Evolutionary conservation across 2,113 vertebrate genomes (phyloP), one percentile per base, ranked within the genome.

Genomic region (Condylura cristata): DNA sequence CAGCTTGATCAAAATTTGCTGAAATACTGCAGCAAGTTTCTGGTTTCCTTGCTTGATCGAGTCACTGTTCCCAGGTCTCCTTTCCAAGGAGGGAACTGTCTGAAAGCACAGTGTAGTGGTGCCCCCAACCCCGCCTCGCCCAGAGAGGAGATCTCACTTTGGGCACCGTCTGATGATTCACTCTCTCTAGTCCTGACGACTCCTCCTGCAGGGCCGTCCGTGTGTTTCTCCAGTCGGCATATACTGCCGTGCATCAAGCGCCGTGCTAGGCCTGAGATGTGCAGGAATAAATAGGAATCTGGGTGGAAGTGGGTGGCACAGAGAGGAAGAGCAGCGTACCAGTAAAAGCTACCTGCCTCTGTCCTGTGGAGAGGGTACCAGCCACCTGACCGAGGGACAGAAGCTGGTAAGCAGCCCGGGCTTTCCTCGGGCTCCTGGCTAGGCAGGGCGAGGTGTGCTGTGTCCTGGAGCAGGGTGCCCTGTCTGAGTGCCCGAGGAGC

Each of bases 41-140:
- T 63, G 79, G 60, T 14, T 53, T 76, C 53, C 66, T 80, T 72
- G 34, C 60, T 70, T 70, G 76, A 70, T 79, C 63, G 60, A 74
- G 22, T 58, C 60, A 71, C 72, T n/a, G 41, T 48, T 76, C 26
- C 63, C 66, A 12, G 41, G 58, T 46, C 22, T 89, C 39, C 72
- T 87, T 93, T 86, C 34, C 71, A 39, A 90, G 60, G 6, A 58
- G 58, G 46, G 24, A 68, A 24, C 22, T 28, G 16, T 60, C 53
- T 56, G 65, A 41, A 72, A 80, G 48, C 13, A 70, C 44, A 72
- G 22, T 53, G 53, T 32, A 22, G 51, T 56, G 30, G 44, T 63
- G n/a, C 18, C 80, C 37, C 39, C 5, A 8, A 48, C 44, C 16
- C 22, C 63, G 22, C 80, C 66, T 30, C n/a, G n/a, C 53, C 66